Conservation (phyloP, 2,797 vertebrate genomes). For the Distichodus sexfasciatus region DNA sequence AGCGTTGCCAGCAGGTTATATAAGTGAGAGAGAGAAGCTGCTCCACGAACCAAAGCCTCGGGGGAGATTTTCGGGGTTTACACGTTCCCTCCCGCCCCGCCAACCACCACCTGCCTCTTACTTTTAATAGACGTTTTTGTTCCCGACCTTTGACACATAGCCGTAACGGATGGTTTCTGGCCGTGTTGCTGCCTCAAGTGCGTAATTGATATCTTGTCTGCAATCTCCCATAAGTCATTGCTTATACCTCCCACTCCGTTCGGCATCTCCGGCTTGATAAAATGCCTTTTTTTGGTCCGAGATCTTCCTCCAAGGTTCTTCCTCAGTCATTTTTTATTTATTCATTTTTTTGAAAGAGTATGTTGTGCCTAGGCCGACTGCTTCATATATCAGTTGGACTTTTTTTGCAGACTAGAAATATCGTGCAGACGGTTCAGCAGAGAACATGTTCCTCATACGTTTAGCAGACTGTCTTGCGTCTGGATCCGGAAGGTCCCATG, state of each 20-base stretch:
- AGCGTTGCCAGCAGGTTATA: constrained; percentile 49
- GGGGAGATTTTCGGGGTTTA: constrained; percentile 15
- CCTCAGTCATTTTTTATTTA: constrained; percentile 8
- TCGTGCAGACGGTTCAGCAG: background rate
- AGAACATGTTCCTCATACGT: background rate
- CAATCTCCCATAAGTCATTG: constrained; percentile 29
- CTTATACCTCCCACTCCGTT: constrained; percentile 18
- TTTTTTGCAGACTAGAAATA: constrained; percentile 14
- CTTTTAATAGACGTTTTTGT: constrained; percentile 22
- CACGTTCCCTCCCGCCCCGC: background rate
- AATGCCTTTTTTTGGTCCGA: constrained; percentile 16
- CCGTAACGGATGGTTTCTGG: constrained; percentile 15
- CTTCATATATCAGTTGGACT: constrained; percentile 20
- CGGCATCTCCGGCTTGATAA: constrained; percentile 24
- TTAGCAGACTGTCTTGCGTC: background rate
- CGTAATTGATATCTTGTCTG: constrained; percentile 36
- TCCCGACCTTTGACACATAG: constrained; percentile 27
- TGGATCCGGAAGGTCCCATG: background rate
- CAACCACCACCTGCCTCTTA: constrained; percentile 9
- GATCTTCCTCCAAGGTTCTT: constrained; percentile 30
- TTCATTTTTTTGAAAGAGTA: constrained; percentile 28
- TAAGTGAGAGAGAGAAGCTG: constrained; percentile 49
- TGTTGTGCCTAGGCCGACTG: constrained; percentile 12
- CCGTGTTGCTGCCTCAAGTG: background rate
- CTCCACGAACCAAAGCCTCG: constrained; percentile 32